A percentile compares a stretch with the other conserved stretches of the same genome.
These are phyloP conservation scores for Sebastolobus altivelis DNA, from an alignment of 2,797 vertebrate genomes.

Conservation along the genomic window DNA sequence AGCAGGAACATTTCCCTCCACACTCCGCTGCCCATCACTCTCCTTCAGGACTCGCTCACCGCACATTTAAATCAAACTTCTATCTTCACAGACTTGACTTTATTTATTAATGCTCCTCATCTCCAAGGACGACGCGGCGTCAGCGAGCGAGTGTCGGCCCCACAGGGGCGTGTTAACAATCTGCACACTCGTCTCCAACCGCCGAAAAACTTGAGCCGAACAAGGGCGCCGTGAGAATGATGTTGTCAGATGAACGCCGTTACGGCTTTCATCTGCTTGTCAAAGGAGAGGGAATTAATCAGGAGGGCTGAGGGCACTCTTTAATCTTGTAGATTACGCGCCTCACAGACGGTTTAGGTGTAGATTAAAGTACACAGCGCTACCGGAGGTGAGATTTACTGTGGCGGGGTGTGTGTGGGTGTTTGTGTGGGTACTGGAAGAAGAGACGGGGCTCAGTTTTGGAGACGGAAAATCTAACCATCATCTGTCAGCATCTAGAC, in stretches of 20 bases:
- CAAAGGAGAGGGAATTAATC: slow-evolving; percentile 60
- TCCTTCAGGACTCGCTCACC: background rate
- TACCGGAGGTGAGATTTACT: slow-evolving; percentile 19
- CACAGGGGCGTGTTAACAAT: slow-evolving; percentile 2
- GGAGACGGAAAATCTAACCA: background rate
- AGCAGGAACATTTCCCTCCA: background rate
- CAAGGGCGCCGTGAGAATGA: background rate
- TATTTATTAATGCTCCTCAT: slow-evolving; percentile 23
- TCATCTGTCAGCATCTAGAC: background rate
- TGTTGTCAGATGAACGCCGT: slow-evolving; percentile 3
- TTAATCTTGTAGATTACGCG: slow-evolving; percentile 71
- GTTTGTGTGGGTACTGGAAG: background rate
- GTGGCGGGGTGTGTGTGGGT: background rate
- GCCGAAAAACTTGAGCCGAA: background rate
- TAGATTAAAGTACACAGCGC: slow-evolving; percentile 53
- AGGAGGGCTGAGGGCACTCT: slow-evolving; percentile 34
- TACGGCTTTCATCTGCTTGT: slow-evolving; percentile 56
- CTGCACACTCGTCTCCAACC: background rate
- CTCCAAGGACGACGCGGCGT: background rate
- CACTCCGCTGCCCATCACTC: background rate
- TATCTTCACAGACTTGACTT: background rate
- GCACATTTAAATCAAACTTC: slow-evolving; percentile 17
- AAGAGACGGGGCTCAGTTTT: background rate
- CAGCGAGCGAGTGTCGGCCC: background rate
- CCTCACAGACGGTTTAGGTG: slow-evolving; percentile 41